These are phyloP conservation scores for Chaenocephalus aceratus DNA, from an alignment of 2,113 vertebrate species.

Conservation along the genomic window DNA sequence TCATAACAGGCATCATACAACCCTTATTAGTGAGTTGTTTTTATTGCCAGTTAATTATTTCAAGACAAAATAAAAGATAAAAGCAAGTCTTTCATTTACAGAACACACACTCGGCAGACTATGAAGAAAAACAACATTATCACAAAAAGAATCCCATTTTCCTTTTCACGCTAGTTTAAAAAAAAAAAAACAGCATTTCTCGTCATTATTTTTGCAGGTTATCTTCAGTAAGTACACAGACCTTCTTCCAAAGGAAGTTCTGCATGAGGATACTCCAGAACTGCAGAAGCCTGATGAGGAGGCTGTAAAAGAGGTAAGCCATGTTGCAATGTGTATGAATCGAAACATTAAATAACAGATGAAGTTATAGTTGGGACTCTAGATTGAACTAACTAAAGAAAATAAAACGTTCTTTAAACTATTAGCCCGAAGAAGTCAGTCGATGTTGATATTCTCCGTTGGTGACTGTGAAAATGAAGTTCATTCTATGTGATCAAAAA, in stretches of 20 bases:
- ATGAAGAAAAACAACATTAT: no score
- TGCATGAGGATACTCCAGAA: constrained; percentile 92
- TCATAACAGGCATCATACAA: no score
- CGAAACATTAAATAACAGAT: neutral
- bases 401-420: neutral
- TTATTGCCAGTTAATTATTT: no score
- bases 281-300: constrained; percentile 95
- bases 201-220: constrained; percentile 83
- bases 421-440: neutral
- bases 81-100: no score
- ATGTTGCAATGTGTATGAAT: neutral
- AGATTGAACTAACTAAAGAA: neutral
- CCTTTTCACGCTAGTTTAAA: neutral
- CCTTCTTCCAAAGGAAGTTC: constrained; percentile 95
- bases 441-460: neutral
- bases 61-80: no score
- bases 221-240: constrained; percentile 98
- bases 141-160: no score
- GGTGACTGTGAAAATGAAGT: neutral
- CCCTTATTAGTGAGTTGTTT: no score
- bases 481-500: no score
- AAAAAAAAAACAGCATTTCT: neutral
- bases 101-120: no score
- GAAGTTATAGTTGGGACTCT: neutral
- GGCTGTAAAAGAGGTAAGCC: constrained; percentile 91